These are phyloP conservation scores for Clepsis dumicolana DNA, from an alignment of 2,888 invertebrate species.

Conservation along the genomic window DNA sequence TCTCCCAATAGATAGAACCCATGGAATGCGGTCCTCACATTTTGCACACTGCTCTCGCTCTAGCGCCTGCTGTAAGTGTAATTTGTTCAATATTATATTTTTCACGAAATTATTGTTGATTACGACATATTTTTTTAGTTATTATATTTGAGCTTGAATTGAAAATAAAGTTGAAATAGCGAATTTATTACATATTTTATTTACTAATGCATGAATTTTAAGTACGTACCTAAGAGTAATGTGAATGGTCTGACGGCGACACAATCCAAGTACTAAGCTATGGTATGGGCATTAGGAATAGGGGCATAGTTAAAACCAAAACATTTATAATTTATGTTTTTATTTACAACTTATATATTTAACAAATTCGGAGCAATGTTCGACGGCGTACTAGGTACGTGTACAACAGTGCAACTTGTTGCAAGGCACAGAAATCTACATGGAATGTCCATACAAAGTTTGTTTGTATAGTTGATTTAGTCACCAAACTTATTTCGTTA, in stretches of 20 bases:
- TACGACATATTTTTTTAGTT: constrained; percentile 18
- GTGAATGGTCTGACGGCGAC: too few relatives aligned
- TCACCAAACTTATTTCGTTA: constrained; percentile 3
- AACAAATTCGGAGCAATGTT: constrained; percentile 62
- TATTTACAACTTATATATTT: constrained; percentile 79
- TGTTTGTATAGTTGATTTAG: constrained; percentile 20
- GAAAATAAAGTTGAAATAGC: constrained; percentile 27
- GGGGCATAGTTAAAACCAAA: background rate
- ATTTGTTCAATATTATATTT: constrained; percentile 6
- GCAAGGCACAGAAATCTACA: constrained; percentile 54
- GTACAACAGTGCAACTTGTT: constrained; percentile 59
- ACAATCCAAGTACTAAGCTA: too few relatives aligned
- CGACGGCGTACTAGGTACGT: constrained; percentile 63
- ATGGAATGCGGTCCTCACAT: too few relatives aligned
- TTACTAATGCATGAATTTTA: too few relatives aligned
- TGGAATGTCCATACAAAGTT: constrained; percentile 49
- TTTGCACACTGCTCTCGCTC: too few relatives aligned
- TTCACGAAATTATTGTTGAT: background rate
- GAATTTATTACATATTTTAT: constrained; percentile 6
- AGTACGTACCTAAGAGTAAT: too few relatives aligned
- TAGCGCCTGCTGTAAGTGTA: background rate
- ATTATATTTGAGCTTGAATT: constrained; percentile 33
- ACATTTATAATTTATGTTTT: constrained; percentile 59
- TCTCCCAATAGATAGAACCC: too few relatives aligned
- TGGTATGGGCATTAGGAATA: background rate